Percentiles rank a stretch among this genome's conserved stretches.
These are phyloP conservation scores for Philopedon plagiatum DNA, from an alignment of 2,888 invertebrate genomes.

Conservation along the genomic window DNA sequence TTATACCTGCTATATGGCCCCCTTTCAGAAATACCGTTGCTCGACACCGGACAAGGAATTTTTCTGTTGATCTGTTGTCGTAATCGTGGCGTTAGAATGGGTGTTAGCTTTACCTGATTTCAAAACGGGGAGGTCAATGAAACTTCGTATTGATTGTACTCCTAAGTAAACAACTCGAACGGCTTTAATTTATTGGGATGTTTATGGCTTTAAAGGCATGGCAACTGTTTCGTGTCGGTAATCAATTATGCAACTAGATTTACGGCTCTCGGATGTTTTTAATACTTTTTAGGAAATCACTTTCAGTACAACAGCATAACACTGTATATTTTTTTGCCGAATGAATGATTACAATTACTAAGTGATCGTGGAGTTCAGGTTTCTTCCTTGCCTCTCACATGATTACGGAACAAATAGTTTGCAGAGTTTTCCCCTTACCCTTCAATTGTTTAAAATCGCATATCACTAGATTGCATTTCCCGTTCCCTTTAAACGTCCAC, in stretches of 20 bases:
- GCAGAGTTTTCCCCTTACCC: too few relatives aligned
- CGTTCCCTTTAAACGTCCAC: too few relatives aligned
- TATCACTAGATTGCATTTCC: too few relatives aligned
- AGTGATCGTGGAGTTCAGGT: too few relatives aligned
- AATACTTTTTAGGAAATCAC: too few relatives aligned
- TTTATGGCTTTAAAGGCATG: conserved; percentile 1
- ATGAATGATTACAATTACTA: too few relatives aligned
- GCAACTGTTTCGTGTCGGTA: neutral
- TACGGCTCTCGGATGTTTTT: too few relatives aligned
- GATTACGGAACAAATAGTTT: too few relatives aligned
- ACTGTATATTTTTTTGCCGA: too few relatives aligned
- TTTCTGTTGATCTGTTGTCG: conserved; percentile 39
- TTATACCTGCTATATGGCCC: conserved; percentile 43
- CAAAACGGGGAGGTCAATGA: conserved; percentile 41
- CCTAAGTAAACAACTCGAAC: neutral
- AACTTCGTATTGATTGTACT: conserved; percentile 21
- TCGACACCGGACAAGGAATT: conserved; percentile 42
- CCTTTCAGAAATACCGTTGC: conserved; percentile 46
- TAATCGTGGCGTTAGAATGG: conserved; percentile 23
- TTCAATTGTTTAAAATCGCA: too few relatives aligned
- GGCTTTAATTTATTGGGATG: conserved; percentile 2
- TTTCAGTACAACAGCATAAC: too few relatives aligned
- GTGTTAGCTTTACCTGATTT: conserved; percentile 37
- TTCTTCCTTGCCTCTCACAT: too few relatives aligned
- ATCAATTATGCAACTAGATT: neutral